Conservation (phyloP, 2,113 vertebrate genomes). For the Neogobius melanostomus region DNA sequence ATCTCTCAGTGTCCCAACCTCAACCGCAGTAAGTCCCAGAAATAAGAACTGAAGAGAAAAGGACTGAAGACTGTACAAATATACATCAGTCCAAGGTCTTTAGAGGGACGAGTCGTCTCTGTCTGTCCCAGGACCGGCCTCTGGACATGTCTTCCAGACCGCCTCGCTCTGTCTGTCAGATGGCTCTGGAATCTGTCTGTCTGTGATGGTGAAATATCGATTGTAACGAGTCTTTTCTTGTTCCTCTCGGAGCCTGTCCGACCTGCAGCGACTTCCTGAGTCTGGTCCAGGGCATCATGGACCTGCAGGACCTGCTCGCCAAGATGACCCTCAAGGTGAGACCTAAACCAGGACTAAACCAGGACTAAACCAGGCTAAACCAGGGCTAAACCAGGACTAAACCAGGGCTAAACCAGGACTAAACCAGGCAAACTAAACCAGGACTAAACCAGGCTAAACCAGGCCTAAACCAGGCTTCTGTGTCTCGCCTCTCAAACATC, state of each 20-base stretch:
- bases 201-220: too few relatives aligned
- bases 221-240: slow-evolving; percentile 39
- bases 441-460: neutral
- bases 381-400: too few relatives aligned
- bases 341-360: slow-evolving; percentile 18
- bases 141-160: too few relatives aligned
- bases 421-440: neutral
- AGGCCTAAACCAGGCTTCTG: neutral
- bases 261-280: slow-evolving; percentile 98
- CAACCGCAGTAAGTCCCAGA: slow-evolving; percentile 94
- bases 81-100: too few relatives aligned
- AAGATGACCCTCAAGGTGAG: slow-evolving; percentile 98
- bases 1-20: slow-evolving; percentile 93
- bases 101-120: too few relatives aligned
- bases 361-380: too few relatives aligned
- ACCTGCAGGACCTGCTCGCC: slow-evolving; percentile 94
- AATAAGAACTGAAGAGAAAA: too few relatives aligned
- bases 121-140: too few relatives aligned
- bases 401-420: neutral
- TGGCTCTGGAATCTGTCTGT: too few relatives aligned
- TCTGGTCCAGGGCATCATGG: slow-evolving; percentile 98
- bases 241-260: slow-evolving; percentile 88
- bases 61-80: neutral
- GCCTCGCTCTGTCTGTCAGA: too few relatives aligned
- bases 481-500: neutral